Percentiles rank a stretch among this genome's conserved stretches.
Evolutionary conservation across 2,113 vertebrate genomes (phyloP).

Genomic region (Trichomycterus rosablanca): DNA sequence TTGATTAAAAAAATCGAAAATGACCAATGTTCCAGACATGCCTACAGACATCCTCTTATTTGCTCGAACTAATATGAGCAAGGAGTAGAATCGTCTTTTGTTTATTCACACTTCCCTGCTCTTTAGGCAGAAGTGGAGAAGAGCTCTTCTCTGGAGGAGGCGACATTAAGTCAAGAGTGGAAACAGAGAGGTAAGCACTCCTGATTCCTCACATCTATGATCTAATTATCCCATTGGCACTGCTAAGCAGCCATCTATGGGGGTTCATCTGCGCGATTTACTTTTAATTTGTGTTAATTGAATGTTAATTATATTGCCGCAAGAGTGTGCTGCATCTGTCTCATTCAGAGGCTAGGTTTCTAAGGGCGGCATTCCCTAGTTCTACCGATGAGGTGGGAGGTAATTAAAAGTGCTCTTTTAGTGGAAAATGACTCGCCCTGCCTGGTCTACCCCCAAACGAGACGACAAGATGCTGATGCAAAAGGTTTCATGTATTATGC

Average conservation of each 20-base stretch:
- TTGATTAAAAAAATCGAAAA: too few species aligned
- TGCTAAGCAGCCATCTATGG: conserved; percentile 49
- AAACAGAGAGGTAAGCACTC: conserved; percentile 32
- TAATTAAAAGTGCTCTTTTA: conserved; percentile 49
- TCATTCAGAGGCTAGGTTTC: conserved; percentile 46
- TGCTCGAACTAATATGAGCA: background rate
- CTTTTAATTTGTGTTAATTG: conserved; percentile 62
- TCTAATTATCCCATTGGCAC: conserved; percentile 49
- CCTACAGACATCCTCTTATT: too few species aligned
- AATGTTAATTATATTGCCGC: conserved; percentile 57
- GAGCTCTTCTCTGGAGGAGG: conserved; percentile 35
- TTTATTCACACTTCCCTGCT: conserved; percentile 31
- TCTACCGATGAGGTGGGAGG: conserved; percentile 32
- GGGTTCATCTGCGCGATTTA: conserved; percentile 48
- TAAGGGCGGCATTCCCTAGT: conserved; percentile 30
- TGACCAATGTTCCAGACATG: too few species aligned
- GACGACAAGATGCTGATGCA: background rate
- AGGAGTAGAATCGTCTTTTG: conserved; percentile 22
- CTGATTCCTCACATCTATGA: conserved; percentile 36
- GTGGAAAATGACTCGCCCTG: conserved; percentile 6
- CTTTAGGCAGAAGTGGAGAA: conserved; percentile 16
- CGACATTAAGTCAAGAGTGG: conserved; percentile 38
- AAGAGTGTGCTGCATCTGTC: conserved; percentile 50
- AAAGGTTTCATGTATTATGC: conserved; percentile 13
- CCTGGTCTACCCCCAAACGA: conserved; percentile 11